phyloP scores from a whole-genome alignment of 1,140 invertebrate genomes.

The Aphelenchoides besseyi region DNA sequence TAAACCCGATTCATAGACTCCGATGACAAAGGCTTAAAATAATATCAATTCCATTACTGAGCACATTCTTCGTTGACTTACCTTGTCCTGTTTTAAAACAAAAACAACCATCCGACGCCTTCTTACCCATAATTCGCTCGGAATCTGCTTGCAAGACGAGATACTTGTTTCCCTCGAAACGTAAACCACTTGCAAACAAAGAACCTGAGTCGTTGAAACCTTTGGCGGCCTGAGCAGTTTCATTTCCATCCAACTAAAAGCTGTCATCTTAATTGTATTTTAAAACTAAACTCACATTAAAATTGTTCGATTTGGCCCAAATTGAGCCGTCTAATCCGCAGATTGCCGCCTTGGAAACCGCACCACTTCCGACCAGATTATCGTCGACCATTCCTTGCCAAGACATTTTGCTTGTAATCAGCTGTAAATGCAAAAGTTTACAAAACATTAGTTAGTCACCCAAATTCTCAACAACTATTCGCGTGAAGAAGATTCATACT shows the following conservation, averaged over 20 bases:
- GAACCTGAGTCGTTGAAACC: constrained; percentile 52
- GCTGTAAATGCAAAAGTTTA: not conserved
- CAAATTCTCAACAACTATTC: not conserved
- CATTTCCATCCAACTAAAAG: constrained; percentile 34
- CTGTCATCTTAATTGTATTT: constrained; percentile 6
- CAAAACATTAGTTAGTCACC: not conserved
- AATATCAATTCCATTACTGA: constrained; percentile 9
- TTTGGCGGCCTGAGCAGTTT: constrained; percentile 51
- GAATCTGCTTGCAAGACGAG: constrained; percentile 54
- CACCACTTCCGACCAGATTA: constrained; percentile 59
- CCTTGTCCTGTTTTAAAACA: constrained; percentile 57
- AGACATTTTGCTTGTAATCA: constrained; percentile 41
- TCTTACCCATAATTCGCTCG: constrained; percentile 57
- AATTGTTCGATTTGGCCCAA: constrained; percentile 62
- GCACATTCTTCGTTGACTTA: constrained; percentile 10
- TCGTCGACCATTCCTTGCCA: constrained; percentile 62
- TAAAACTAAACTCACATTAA: constrained; percentile 42
- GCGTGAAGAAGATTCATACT: not conserved
- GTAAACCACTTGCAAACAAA: constrained; percentile 52
- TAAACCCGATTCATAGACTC: constrained; percentile 57
- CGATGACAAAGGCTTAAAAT: constrained; percentile 59
- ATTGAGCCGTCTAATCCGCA: constrained; percentile 57
- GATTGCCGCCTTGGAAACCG: constrained; percentile 61
- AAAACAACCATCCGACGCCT: constrained; percentile 31
- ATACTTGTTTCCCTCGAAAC: constrained; percentile 59